Conservation (phyloP, 2,797 vertebrate species). For the Sebastiscus albofasciatus region DNA sequence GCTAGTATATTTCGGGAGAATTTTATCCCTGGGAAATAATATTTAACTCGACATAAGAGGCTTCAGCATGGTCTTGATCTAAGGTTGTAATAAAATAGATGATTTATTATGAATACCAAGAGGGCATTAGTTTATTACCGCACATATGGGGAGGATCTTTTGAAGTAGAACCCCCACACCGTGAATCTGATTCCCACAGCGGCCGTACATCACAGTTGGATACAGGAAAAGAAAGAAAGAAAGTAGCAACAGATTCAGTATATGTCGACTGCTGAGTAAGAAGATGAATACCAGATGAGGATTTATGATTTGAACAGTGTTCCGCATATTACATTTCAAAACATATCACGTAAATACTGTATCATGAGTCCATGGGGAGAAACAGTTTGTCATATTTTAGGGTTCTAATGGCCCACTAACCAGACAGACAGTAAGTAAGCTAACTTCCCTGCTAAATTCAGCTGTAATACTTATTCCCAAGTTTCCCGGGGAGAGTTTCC, state of each 20-base stretch:
- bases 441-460: background rate
- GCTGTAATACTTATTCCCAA: background rate
- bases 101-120: slow-evolving; percentile 25
- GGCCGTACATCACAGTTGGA: slow-evolving; percentile 24
- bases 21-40: slow-evolving; percentile 22
- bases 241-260: background rate
- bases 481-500: background rate
- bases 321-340: background rate
- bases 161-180: background rate
- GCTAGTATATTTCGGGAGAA: slow-evolving; percentile 9
- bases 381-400: background rate
- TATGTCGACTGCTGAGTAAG: background rate
- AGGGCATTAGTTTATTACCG: slow-evolving; percentile 27
- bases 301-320: slow-evolving; percentile 4
- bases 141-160: slow-evolving; percentile 10
- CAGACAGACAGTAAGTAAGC: background rate
- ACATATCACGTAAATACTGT: background rate
- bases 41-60: slow-evolving; percentile 10
- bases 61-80: background rate
- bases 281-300: slow-evolving; percentile 5
- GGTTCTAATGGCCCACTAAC: background rate
- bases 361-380: background rate
- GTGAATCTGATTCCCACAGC: slow-evolving; percentile 20
- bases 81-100: background rate
- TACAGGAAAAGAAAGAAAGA: background rate